Evolutionary conservation across 2,888 invertebrate genomes (phyloP).

Genomic region (Stegophylla sp.): DNA sequence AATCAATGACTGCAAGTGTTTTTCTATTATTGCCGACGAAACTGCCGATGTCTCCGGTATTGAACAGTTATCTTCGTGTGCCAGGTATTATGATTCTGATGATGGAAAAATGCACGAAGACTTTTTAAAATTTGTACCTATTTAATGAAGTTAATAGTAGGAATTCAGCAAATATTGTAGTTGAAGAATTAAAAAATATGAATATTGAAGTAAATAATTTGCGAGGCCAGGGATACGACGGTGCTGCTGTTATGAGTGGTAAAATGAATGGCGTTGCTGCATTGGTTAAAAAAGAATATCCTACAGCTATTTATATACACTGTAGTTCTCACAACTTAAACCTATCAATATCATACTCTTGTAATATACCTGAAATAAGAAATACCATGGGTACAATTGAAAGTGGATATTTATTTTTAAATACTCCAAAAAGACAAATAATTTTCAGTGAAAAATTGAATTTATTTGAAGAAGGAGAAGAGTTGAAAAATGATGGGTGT

Average conservation of each 20-base stretch:
- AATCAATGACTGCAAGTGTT: too few relatives aligned
- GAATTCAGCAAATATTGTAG: too few relatives aligned
- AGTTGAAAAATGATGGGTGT: neutral
- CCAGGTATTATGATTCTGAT: too few relatives aligned
- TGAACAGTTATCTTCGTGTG: too few relatives aligned
- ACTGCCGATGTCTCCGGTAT: too few relatives aligned
- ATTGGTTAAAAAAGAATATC: slow-evolving; percentile 5
- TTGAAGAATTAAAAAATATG: neutral
- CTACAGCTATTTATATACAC: slow-evolving; percentile 34
- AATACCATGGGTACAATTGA: slow-evolving; percentile 30
- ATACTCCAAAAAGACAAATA: slow-evolving; percentile 7
- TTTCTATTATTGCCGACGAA: too few relatives aligned
- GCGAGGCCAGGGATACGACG: slow-evolving; percentile 42
- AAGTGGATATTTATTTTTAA: slow-evolving; percentile 26
- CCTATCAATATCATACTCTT: slow-evolving; percentile 7
- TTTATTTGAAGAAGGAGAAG: neutral
- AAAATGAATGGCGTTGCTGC: slow-evolving; percentile 40
- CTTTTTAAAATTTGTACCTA: too few relatives aligned
- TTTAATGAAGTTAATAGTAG: too few relatives aligned
- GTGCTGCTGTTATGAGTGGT: slow-evolving; percentile 56
- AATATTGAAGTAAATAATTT: slow-evolving; percentile 13
- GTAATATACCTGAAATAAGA: slow-evolving; percentile 15
- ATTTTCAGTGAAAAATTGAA: neutral
- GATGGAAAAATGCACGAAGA: too few relatives aligned
- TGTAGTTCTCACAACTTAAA: slow-evolving; percentile 41